Evolutionary conservation across 1,140 invertebrate species (phyloP), one percentile per base, ranked within the genome.

Genomic region (Hycleus phaleratus): DNA sequence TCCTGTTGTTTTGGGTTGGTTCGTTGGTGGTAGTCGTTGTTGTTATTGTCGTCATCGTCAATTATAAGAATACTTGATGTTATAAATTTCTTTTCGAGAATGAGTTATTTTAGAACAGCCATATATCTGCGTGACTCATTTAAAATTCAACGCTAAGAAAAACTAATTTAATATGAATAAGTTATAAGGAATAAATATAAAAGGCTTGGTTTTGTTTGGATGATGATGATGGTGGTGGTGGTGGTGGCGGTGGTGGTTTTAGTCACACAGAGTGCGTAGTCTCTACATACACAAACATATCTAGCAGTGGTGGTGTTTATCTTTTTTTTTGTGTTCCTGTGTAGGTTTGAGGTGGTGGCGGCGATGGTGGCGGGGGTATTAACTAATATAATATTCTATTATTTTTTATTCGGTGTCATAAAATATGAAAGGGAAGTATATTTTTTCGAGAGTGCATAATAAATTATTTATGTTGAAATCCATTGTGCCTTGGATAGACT

Each of bases 321-420:
- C n/a, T 32, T 32, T 32, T 32, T 32, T 32, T 32, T 32, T 7
- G 0, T 32, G 32, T 32, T 18, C 18, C 18, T 32, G 32, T 32
- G 7, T 4, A 32, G 32, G 32, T 32, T 32, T 32, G 32, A 32
- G 32, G 61, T 59, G 18, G 18, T 18, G 18, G 18, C 18, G 18
- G 18, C 18, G 18, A 18, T 18, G 18, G 18, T 18, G 45, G 58
- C 59, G 64, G 61, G 55, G 59, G 65, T 62, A 71, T 71, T 67
- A 64, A 69, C 69, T 71, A 69, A 71, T 71, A 71, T 69, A 71
- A 71, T 71, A 71, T 71, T 71, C 69, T 71, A 71, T 71, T 71
- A 71, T 71, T 71, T 71, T 71, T 71, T 71, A 71, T 71, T 71
- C 69, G 66, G 53, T 59, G 60, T 60, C 62, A 71, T 71, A 61